Base-by-base conservation (phyloP, 2,888 invertebrate genomes). In the Metalampra italica region DNA sequence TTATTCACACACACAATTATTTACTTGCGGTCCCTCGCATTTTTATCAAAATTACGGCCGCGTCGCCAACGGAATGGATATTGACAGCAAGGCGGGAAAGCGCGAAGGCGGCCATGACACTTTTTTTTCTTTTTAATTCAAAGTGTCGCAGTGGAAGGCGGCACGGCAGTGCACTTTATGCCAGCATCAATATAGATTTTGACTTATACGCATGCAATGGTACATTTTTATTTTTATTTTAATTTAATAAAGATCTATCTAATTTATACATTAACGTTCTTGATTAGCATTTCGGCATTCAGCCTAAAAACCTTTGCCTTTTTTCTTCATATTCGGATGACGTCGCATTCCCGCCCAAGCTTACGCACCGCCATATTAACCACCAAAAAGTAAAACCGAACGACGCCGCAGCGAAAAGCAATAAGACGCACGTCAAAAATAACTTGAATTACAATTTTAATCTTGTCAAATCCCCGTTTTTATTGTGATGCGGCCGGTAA, bases 381-480 rank as follows among this genome's bases (percentile, higher is more conserved):
- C 70, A 71, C 69, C 69, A 72, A 68, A 71, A 59, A 46, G 36
- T 13, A 41, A 64, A 63, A 75, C 71, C 66, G 68, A 68, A 64
- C 57, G 65, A 55, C 61, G 70, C 78, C 78, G 80, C 78, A 83
- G 76, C 85, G 75, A 84, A 84, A 81, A 74, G 78, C 86, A 88
- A 87, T 86, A 86, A 86, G 82, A 79, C 69, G 79, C 77, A 78
- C 68, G 87, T 86, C 87, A 83, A 69, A 80, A 78, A 82, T 83
- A 84, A 82, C 82, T 83, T 84, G 84, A 83, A 80, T 85, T 86
- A 88, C 85, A 87, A 85, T 87, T 87, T 87, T 85, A 89, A 89
- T 89, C 88, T 84, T 82, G 85, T 85, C 87, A 81, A 85, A 89
- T 89, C 87, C 87, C 75, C 71, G 74, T 81, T 84, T 89, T 89